These are phyloP conservation scores for Plutomurus gul DNA, from an alignment of 1,140 invertebrate genomes.

Conservation along the genomic window DNA sequence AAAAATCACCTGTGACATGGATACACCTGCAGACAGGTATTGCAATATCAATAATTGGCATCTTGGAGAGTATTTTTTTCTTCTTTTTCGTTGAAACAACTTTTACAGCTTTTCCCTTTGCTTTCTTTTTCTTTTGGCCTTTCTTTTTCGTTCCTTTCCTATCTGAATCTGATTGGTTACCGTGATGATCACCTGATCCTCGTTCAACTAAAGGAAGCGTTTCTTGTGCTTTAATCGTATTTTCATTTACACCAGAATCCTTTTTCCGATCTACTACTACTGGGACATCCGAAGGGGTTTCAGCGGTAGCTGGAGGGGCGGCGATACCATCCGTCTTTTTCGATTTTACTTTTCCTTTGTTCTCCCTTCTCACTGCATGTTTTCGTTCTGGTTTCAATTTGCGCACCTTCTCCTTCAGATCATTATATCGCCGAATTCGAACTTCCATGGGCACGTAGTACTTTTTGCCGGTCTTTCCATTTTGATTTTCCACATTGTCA, in stretches of 20 bases:
- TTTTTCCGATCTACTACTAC: not conserved
- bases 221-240: not conserved
- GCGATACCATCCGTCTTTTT: no score
- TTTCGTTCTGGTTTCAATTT: not conserved
- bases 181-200: no score
- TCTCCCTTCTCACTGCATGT: not conserved
- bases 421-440: no score
- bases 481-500: not conserved
- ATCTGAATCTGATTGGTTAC: no score
- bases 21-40: conserved; percentile 23
- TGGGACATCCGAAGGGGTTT: no score
- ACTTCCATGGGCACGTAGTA: not conserved
- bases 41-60: not conserved
- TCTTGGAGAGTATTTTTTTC: not conserved
- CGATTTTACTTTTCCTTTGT: no score
- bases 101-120: no score
- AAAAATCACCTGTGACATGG: not conserved
- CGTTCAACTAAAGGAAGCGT: no score
- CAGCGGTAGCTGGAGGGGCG: no score
- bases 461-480: not conserved
- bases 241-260: not conserved
- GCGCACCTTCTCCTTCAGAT: no score
- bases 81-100: not conserved
- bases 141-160: not conserved
- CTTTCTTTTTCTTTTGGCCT: not conserved